phyloP scores from a whole-genome alignment of 2,797 vertebrate species.

The Argya squamiceps region DNA sequence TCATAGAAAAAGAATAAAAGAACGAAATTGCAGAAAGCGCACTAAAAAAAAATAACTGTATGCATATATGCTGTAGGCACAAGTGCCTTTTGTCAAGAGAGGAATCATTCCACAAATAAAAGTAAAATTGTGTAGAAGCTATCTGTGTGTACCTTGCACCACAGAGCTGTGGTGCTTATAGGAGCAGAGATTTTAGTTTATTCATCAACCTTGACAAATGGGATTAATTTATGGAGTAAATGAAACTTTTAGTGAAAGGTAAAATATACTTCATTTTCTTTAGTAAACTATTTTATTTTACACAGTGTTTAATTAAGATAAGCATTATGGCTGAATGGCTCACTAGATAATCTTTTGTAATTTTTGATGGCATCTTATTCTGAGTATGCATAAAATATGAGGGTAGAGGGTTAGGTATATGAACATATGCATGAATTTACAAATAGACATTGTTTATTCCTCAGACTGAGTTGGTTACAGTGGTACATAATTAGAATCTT shows the following conservation, averaged over 20 bases:
- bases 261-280: conserved; percentile 1
- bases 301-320: background rate
- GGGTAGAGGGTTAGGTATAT: background rate
- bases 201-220: background rate
- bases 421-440: background rate
- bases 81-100: background rate
- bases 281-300: conserved; percentile 34
- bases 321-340: conserved; percentile 12
- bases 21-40: background rate
- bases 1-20: background rate
- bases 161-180: background rate
- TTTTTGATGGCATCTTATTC: conserved; percentile 28
- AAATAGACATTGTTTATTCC: background rate
- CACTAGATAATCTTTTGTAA: conserved; percentile 22
- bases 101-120: background rate
- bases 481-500: background rate
- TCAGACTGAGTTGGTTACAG: background rate
- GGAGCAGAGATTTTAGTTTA: background rate
- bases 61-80: background rate
- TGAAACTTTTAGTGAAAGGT: background rate
- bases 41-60: background rate
- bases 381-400: background rate
- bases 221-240: background rate
- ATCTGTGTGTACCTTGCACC: background rate
- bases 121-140: background rate